Evolutionary conservation across 2,113 vertebrate genomes (phyloP), one percentile per base, ranked within the genome.

Genomic region (Cyprinus carpio): DNA sequence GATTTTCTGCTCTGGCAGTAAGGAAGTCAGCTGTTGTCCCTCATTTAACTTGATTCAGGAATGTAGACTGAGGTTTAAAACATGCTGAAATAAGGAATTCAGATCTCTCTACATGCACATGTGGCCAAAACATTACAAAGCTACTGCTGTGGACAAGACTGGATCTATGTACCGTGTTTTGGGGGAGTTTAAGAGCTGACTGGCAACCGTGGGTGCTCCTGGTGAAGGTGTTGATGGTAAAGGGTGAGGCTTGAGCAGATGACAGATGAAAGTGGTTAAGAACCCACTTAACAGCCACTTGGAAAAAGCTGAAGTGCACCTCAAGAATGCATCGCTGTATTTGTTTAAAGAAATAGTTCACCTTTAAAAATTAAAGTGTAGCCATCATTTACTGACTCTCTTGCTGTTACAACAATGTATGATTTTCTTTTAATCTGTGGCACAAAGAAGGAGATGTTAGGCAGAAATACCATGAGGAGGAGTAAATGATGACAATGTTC

Each of bases 171-270:
- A 27, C 12, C 0, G 54, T 62, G 77, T 79, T 62, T 60, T 29
- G 77, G 54, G 46, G 27, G 49, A 29, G 49, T 69, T 27, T 31
- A 29, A 10, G 18, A n/a, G 51, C 51, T 62, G 34, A 80, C 77
- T 80, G 77, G 34, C 56, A 79, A 62, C 12, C 7, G 51, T 40
- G 27, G n/a, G 40, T 67, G 31, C 56, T 79, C 54, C 31, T 43
- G 13, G 23, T 74, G 34, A 43, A 43, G 13, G 56, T 43, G 77
- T 15, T 80, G 77, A 80, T 18, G 77, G 65, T 56, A 27, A n/a
- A 74, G 23, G 29, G 67, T 69, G 40, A 62, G 77, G 20, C 56
- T 80, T 80, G 56, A 80, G 56, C 56, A 74, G 77, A 75, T 37
- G 34, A 43, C 13, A 81, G n/a, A 62, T 64, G 15, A 80, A 64